Base-by-base conservation (phyloP, 1,140 invertebrate species). In the Diachasma alloeum region DNA sequence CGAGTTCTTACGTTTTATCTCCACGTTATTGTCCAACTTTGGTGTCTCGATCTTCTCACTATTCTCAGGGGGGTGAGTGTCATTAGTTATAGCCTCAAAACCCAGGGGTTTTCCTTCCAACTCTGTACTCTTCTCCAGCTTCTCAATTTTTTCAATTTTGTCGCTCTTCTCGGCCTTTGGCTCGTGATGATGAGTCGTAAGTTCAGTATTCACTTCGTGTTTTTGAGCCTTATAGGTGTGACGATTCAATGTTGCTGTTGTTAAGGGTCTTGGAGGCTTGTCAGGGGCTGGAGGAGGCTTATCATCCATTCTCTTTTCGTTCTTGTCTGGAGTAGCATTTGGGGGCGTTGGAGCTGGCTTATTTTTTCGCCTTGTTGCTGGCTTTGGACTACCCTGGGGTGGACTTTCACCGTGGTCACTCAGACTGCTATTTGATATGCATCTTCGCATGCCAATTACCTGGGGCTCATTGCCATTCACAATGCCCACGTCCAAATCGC, bases 311-410 rank as follows among this genome's bases (percentile, higher is more conserved):
- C 82, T 86, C 67, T 81, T 85, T 9, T 88, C 86, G 36, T 87
- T 83, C 31, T 87, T 88, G 22, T 90, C 89, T 0, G 88, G 87
- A 6, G 89, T 82, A 24, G 79, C 79, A 59, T 81, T 90, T 1
- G 93, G 93, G 42, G 93, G 93, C 4, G 92, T 92, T 0, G 93
- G 93, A 0, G 93, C 93, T 2, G 93, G 92, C 83, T 94, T 93
- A 75, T 94, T 94, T 87, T 94, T 94, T 80, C 93, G 90, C 46
- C 94, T 90, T 59, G 91, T 90, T 66, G 93, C 92, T 6, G 94
- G 94, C 82, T 94, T 95, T 24, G 94, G 94, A 84, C 94, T 94
- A 9, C 93, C 93, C 72, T 91, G 89, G 19, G 93, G 92, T 11
- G 93, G 92, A 79, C 92, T 93, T 87, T 91, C 92, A 79, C 91